Percentiles rank a stretch among this genome's conserved stretches.
Evolutionary conservation across 2,888 invertebrate genomes (phyloP).

Genomic region (Leptarthrus brevirostris): DNA sequence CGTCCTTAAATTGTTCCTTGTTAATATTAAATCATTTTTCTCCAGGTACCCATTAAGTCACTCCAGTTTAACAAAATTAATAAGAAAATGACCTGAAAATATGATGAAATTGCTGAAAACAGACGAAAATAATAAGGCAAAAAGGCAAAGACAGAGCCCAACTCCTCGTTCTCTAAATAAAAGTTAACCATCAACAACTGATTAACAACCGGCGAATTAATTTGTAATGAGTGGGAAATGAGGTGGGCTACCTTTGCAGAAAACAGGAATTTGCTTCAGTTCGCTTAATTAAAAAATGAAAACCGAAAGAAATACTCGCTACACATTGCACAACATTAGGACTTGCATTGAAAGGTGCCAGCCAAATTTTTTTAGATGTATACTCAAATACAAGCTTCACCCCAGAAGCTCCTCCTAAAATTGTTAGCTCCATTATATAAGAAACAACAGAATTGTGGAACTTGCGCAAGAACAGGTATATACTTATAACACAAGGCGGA

Average conservation of each 20-base stretch:
- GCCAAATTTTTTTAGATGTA: not conserved
- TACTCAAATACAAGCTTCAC: not conserved
- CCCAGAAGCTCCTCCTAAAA: not conserved
- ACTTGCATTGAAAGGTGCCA: not conserved
- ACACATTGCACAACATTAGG: not conserved
- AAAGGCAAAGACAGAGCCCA: not conserved
- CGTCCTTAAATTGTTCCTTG: too few relatives aligned
- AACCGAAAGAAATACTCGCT: not conserved
- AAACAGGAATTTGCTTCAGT: slow-evolving; percentile 17
- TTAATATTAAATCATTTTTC: too few relatives aligned
- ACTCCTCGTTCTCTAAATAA: slow-evolving; percentile 46
- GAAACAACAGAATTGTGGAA: too few relatives aligned
- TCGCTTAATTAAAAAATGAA: slow-evolving; percentile 31
- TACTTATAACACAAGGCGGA: not conserved
- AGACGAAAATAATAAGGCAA: slow-evolving; percentile 22
- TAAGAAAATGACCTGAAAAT: slow-evolving; percentile 11
- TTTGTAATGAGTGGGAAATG: slow-evolving; percentile 43
- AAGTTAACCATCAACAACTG: slow-evolving; percentile 53
- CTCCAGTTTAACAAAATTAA: not conserved
- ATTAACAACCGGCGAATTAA: slow-evolving; percentile 53
- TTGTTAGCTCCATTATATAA: too few relatives aligned
- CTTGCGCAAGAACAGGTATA: not conserved
- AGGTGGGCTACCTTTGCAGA: slow-evolving; percentile 7
- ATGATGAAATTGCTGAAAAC: not conserved
- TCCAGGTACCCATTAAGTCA: too few relatives aligned